These are phyloP conservation scores for Rhinoderma darwinii DNA, from an alignment of 2,113 vertebrate genomes.

Conservation along the genomic window DNA sequence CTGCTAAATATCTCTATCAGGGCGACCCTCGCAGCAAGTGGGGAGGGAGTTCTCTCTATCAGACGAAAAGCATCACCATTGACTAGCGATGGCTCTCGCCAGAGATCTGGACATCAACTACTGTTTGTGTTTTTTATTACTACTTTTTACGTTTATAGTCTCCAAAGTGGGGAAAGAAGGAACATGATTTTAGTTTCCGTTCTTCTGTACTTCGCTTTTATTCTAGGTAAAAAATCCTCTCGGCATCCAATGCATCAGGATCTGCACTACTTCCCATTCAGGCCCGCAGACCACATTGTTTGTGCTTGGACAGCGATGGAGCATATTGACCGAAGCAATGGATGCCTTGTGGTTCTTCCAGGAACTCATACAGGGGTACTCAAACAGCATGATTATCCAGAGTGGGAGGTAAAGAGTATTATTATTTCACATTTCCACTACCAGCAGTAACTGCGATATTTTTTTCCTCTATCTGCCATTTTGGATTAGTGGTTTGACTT, in stretches of 20 bases:
- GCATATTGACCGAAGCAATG: conserved; percentile 77
- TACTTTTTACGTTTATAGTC: neutral
- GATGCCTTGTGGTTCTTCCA: conserved; percentile 88
- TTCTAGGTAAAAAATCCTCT: conserved; percentile 87
- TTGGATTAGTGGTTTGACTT: too few species aligned
- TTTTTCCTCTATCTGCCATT: too few species aligned
- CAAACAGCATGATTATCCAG: conserved; percentile 83
- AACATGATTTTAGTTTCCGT: neutral
- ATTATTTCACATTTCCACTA: neutral
- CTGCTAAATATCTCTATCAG: too few species aligned
- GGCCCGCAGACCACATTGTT: conserved; percentile 80
- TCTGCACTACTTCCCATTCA: conserved; percentile 90
- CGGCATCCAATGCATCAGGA: conserved; percentile 96
- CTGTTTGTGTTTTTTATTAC: too few species aligned
- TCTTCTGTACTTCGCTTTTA: neutral
- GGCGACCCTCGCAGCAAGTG: too few species aligned
- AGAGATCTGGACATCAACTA: too few species aligned
- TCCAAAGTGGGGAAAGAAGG: neutral
- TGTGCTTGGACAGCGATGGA: conserved; percentile 95
- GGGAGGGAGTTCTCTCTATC: too few species aligned
- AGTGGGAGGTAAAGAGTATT: conserved; percentile 80
- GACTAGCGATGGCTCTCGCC: too few species aligned
- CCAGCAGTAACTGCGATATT: too few species aligned
- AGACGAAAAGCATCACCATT: too few species aligned
- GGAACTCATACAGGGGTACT: conserved; percentile 82